phyloP scores from a whole-genome alignment of 1,140 invertebrate genomes.

The Bombus sylvicola region DNA sequence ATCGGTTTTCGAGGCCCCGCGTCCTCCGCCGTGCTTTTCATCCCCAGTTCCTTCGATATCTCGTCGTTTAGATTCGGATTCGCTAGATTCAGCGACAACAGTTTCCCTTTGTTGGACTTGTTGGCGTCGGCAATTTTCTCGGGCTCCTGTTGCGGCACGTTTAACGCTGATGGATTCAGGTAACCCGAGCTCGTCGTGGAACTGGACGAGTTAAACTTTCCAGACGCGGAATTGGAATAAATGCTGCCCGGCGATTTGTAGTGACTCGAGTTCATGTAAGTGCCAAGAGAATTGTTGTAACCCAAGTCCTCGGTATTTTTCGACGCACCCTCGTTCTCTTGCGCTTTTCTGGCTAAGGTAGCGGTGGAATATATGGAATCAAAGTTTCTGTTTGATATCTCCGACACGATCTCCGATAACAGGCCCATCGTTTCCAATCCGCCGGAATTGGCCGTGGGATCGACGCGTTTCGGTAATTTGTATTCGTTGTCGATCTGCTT shows the following conservation, averaged over 20 bases:
- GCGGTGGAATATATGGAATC: conserved; percentile 93
- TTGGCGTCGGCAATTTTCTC: conserved; percentile 10
- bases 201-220: conserved; percentile 80
- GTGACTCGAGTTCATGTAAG: conserved; percentile 83
- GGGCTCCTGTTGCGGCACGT: conserved; percentile 69
- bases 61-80: conserved; percentile 71
- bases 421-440: conserved; percentile 86
- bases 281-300: conserved; percentile 73
- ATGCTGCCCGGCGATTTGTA: conserved; percentile 85
- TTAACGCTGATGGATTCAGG: conserved; percentile 87
- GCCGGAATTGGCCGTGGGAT: conserved; percentile 77
- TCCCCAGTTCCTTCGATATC: conserved; percentile 68
- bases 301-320: conserved; percentile 67
- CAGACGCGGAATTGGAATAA: conserved; percentile 84
- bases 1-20: conserved; percentile 34
- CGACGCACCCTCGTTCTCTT: conserved; percentile 78
- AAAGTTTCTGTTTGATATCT: conserved; percentile 92
- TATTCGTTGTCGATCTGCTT: conserved; percentile 78
- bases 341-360: conserved; percentile 86
- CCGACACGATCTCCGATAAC: conserved; percentile 92
- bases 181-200: conserved; percentile 89
- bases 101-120: conserved; percentile 24
- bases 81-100: conserved; percentile 40
- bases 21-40: conserved; percentile 55
- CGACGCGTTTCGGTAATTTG: conserved; percentile 83